Base-by-base conservation (phyloP, 2,113 vertebrate species). In the Apteryx mantelli region DNA sequence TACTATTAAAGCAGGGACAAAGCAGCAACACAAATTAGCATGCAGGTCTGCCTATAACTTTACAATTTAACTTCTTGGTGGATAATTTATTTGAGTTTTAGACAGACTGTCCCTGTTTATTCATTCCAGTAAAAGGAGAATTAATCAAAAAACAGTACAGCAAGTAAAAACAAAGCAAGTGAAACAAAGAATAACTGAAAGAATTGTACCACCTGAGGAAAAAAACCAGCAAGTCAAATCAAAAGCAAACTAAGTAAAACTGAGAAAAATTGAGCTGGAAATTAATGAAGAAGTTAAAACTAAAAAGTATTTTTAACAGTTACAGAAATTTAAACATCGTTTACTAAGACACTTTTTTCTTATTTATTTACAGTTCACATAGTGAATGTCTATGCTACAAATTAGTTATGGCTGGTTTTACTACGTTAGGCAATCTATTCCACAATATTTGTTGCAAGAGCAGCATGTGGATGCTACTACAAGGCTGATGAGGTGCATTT, bases 61-160 rank as follows among this genome's bases (percentile, higher is more conserved):
- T 21, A 17, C 55, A 91, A 40, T 53, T 84, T 84, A 86, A 55
- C 17, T 81, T 95, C 61, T 92, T n/a, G 9, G 21, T 76, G 20
- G 70, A 70, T 88, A 65, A 83, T 87, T 97, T 95, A 75, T 70
- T 77, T 75, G 60, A 91, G 7, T 40, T 89, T 95, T 64, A 88
- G 34, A 65, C 32, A 95, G 74, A 40, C 58, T 88, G 24, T 53
- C 26, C 6, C 5, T 70, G 52, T 95, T 89, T 93, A 81, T 87
- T 92, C 95, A 22, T 70, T 92, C 69, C 74, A 58, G 25, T 87
- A 44, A 86, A 91, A 22, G 7, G 5, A 78, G 28, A 95, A 89
- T 53, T 93, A 92, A 65, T 96, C 38, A 92, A 56, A 91, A 86
- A 92, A 14, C 17, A 92, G 44, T 36, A 44, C 9, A 74, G 40